Base-by-base conservation (phyloP, 1,140 invertebrate genomes). In the Sinella curviseta region DNA sequence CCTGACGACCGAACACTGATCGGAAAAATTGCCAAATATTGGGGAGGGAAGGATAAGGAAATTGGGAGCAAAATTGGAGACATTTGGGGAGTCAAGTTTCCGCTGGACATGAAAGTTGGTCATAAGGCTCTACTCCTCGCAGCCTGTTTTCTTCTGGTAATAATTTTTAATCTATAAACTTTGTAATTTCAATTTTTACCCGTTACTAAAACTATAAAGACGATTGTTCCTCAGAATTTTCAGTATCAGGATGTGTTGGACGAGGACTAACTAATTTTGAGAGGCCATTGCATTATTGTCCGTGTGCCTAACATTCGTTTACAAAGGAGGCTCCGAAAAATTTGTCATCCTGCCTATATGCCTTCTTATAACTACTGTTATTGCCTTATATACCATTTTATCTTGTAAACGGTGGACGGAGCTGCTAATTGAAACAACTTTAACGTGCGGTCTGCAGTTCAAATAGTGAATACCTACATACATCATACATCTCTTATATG, bases 11-110 rank as follows among this genome's bases (percentile, higher is more conserved):
- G 30, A 67, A 80, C 65, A 14, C 34, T 48, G 14, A 76, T 80
- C 0, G 79, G 79, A 67, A 80, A 80, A 77, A 80, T 80, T 74
- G 79, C 79, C 67, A 80, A 80, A 73, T 80, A 80, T 74, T 80
- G 79, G 79, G 76, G 60, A n/a, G 74, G 75, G 1, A 80, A 80
- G 33, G 79, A 80, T 34, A 80, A 80, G 17, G 79, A 80, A 34
- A 74, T 80, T 30, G 60, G 76, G 30, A 39, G 76, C 36, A 80
- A 80, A 70, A 70, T 70, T 31, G 65, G 75, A 8, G 79, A 80
- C 48, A 77, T 80, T 77, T 80, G 79, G 79, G 79, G 79, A 33
- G 79, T 80, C 39, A 77, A 74, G 39, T 80, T 80, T 80, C 79
- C 79, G 3, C 26, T 77, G 31, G 79, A 80, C 1, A 80, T 80